Percentiles rank a stretch among this genome's conserved stretches.
Evolutionary conservation across 2,797 vertebrate genomes (phyloP).

Genomic region (Pyrocephalus nanus): DNA sequence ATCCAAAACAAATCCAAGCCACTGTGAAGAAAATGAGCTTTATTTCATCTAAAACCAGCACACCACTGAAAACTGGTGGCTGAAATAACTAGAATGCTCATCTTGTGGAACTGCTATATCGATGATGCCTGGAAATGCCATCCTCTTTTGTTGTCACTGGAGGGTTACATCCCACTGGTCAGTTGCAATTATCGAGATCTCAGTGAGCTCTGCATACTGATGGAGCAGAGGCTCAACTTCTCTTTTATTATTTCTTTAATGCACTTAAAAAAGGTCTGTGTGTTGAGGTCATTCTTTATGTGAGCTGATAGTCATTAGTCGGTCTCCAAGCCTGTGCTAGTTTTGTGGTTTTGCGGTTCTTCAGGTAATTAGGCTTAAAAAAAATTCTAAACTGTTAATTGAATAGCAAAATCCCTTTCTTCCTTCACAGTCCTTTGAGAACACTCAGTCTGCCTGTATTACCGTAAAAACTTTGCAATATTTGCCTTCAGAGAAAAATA

Average conservation of each 20-base stretch:
- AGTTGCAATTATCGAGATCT: not conserved
- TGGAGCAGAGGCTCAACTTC: not conserved
- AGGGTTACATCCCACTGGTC: not conserved
- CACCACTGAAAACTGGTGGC: not conserved
- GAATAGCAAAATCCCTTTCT: slow-evolving; percentile 17
- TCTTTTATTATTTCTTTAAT: not conserved
- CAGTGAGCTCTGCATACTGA: not conserved
- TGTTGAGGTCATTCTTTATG: not conserved
- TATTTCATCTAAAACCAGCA: not conserved
- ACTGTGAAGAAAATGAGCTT: not conserved
- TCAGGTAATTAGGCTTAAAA: slow-evolving; percentile 37
- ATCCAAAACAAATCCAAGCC: not conserved
- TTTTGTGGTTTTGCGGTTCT: not conserved
- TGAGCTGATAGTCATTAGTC: not conserved
- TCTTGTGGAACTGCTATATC: not conserved
- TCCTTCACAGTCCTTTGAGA: slow-evolving; percentile 11
- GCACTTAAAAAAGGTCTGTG: not conserved
- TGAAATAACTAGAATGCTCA: not conserved
- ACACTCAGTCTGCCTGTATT: not conserved
- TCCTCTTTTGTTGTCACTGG: not conserved
- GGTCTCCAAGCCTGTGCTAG: not conserved
- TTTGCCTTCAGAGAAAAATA: slow-evolving; percentile 38
- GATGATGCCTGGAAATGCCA: not conserved
- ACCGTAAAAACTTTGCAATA: slow-evolving; percentile 13
- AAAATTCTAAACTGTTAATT: slow-evolving; percentile 33